Base-by-base conservation (phyloP, 2,888 invertebrate genomes). In the Cerastis leucographa region DNA sequence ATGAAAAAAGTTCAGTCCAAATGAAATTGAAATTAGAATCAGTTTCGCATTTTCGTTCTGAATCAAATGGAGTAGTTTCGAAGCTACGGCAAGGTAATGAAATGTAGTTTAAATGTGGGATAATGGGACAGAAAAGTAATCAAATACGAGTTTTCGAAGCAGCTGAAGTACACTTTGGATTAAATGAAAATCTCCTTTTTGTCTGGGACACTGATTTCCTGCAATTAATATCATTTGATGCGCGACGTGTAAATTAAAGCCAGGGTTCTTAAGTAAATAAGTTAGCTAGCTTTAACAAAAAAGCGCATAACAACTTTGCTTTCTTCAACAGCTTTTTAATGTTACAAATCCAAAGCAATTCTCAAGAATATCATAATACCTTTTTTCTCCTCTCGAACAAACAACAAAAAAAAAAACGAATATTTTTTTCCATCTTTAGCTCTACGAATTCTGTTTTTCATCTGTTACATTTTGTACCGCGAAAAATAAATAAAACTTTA, bases 401-500 rank as follows among this genome's bases (percentile, higher is more conserved):
- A 79, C 54, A 72, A 69, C 1, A 68, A 46, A 2, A 68, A 68
- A 46, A 2, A 68, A 4, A 14, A 17, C n/a, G 22, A 14, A 25
- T 25, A 35, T 35, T 61, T 74, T 65, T 54, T 64, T 35, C 14
- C 25, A 51, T 80, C 7, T 59, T 19, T 3, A 46, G 12, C 14
- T 64, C 25, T 6, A 42, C 25, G 8, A 74, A 68, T 46, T 70
- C 66, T 71, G 11, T 73, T 83, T 69, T 74, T n/a, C 64, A 59
- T 74, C 56, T 62, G 71, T 40, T 54, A 65, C 14, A 12, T 67
- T 59, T 65, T 17, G 35, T 49, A 71, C 35, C 61, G 62, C 46
- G 35, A 51, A 79, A 76, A 76, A 76, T 79, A 88, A 83, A 87
- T 73, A 81, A 54, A 88, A 87, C 73, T 87, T 84, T 78, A 35